Evolutionary conservation across 2,797 vertebrate genomes (phyloP).

Genomic region (Neosalanx taihuensis): DNA sequence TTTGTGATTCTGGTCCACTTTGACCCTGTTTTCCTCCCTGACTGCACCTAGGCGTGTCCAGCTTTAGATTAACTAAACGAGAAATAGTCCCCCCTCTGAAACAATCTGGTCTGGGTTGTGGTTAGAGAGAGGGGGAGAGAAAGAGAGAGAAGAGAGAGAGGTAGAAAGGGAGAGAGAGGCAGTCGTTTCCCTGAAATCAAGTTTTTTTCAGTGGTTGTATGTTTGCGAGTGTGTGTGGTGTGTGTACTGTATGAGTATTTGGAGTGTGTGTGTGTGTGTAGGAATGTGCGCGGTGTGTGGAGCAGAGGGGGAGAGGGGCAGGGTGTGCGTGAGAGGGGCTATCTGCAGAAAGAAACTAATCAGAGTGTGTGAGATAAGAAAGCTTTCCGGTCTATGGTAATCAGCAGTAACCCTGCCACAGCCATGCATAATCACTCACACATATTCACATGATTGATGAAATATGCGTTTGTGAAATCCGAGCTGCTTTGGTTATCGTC

Average conservation of each 20-base stretch:
- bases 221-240: slow-evolving; percentile 11
- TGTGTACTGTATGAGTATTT: background rate
- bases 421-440: slow-evolving; percentile 76
- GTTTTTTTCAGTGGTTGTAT: slow-evolving; percentile 7
- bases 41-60: no score
- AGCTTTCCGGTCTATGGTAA: slow-evolving; percentile 82
- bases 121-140: no score
- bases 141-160: no score
- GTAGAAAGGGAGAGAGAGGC: no score
- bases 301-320: slow-evolving; percentile 24
- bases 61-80: slow-evolving; percentile 9
- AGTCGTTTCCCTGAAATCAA: slow-evolving; percentile 11
- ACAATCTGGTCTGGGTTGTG: background rate
- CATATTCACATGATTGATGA: slow-evolving; percentile 81
- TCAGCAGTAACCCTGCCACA: slow-evolving; percentile 68
- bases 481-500: slow-evolving; percentile 73
- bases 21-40: no score
- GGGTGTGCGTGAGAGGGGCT: slow-evolving; percentile 59
- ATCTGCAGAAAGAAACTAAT: slow-evolving; percentile 78
- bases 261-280: slow-evolving; percentile 8
- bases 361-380: slow-evolving; percentile 74
- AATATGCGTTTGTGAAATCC: slow-evolving; percentile 77
- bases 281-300: slow-evolving; percentile 22
- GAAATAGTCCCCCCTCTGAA: slow-evolving; percentile 1
- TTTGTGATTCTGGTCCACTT: no score